Evolutionary conservation across 2,888 invertebrate genomes (phyloP), one percentile per base, ranked within the genome.

Genomic region (Andrena hattorfiana): DNA sequence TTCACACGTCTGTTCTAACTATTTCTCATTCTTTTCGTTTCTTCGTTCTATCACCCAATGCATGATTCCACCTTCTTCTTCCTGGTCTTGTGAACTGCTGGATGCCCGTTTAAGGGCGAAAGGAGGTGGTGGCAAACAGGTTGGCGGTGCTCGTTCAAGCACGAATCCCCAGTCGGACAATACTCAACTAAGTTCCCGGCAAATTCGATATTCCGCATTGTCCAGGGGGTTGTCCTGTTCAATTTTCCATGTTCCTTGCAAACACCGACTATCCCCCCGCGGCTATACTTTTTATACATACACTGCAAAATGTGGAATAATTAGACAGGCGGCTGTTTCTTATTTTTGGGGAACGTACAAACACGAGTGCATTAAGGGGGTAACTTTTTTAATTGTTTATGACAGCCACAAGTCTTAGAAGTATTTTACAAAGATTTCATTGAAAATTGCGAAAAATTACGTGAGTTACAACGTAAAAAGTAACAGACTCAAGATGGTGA

Each of bases 151-250:
- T 90, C 89, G 82, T 87, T 90, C 87, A 77, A 87, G 89, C 90
- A 86, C 87, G 81, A 91, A 90, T 90, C 87, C 88, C 87, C 88
- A 85, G 83, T 89, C 87, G 91, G 92, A 92, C 92, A 91, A 92
- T 92, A 92, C 91, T 90, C 92, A 89, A 92, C 91, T 89, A 91
- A 92, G 91, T 92, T 93, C 90, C 89, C 89, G 82, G 89, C 87
- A 92, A 92, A 92, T 92, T 92, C 90, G 91, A 87, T 87, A 85
- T 89, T 87, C 84, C 76, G 76, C 78, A 80, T 84, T 79, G 83
- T 83, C 48, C 60, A 56, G 56, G 35, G 62, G 63, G 56, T 74
- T 48, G 75, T 75, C 60, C 64, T 72, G 68, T 70, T 63, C 69
- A 85, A 85, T 80, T 80, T 72, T 59, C 85, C 30, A 60, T 60